Evolutionary conservation across 2,797 vertebrate species (phyloP).

Genomic region (Cirrhinus molitorella): DNA sequence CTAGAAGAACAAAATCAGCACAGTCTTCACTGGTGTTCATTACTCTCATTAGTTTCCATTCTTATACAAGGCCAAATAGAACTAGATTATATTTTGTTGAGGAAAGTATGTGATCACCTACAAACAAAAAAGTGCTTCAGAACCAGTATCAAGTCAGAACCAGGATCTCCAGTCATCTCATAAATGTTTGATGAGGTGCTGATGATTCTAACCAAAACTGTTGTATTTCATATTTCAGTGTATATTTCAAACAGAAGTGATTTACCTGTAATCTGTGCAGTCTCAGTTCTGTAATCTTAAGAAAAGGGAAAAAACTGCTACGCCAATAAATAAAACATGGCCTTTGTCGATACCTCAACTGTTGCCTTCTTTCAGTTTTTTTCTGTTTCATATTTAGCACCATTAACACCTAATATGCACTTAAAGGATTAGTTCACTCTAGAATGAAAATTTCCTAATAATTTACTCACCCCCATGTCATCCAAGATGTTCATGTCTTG

Average conservation of each 20-base stretch:
- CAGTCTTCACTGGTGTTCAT: neutral
- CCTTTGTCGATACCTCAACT: conserved; percentile 13
- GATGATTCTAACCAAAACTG: conserved; percentile 4
- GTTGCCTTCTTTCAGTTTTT: conserved; percentile 3
- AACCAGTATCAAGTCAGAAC: no score
- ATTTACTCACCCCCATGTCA: no score
- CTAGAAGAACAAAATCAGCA: neutral
- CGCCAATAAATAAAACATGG: conserved; percentile 50
- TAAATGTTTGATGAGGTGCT: conserved; percentile 7
- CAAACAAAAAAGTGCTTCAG: conserved; percentile 10
- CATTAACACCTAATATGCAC: neutral
- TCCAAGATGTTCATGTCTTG: no score
- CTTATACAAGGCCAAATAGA: neutral
- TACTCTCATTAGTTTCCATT: neutral
- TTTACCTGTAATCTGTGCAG: conserved; percentile 34
- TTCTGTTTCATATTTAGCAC: neutral
- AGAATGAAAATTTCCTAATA: no score
- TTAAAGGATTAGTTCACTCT: no score
- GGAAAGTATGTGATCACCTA: neutral
- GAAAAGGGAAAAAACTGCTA: conserved; percentile 27
- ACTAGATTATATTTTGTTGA: neutral
- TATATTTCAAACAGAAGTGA: conserved; percentile 10
- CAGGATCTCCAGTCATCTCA: neutral
- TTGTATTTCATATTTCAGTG: conserved; percentile 27
- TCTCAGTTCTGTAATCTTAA: conserved; percentile 46